Conservation (phyloP, 2,797 vertebrate genomes). For the Spheniscus humboldti region DNA sequence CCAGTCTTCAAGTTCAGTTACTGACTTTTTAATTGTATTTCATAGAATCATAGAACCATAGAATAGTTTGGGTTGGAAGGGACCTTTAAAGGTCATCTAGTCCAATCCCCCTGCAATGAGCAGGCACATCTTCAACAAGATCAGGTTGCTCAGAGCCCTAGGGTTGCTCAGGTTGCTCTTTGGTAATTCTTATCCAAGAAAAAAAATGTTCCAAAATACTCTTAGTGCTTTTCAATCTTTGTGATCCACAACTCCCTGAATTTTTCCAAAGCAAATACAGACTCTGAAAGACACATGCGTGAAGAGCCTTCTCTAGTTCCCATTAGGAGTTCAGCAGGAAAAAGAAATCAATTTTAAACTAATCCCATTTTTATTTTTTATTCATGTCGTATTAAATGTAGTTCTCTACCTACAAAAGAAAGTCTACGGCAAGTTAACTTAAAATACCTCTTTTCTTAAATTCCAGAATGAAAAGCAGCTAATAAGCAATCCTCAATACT, state of each 20-base stretch:
- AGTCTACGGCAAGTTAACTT: not conserved
- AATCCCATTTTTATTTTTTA: not conserved
- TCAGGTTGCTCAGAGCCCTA: too few species aligned
- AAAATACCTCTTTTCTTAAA: not conserved
- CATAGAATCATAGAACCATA: too few species aligned
- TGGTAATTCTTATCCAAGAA: not conserved
- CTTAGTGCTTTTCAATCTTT: not conserved
- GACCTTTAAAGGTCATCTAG: too few species aligned
- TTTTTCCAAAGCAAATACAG: not conserved
- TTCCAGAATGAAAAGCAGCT: slow-evolving; percentile 14
- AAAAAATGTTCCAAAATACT: not conserved
- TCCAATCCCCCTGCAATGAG: too few species aligned
- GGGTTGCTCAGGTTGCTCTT: not conserved
- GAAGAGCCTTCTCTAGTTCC: not conserved
- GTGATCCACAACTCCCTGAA: not conserved
- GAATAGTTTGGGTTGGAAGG: too few species aligned
- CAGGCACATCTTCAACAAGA: too few species aligned
- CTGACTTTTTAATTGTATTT: not conserved
- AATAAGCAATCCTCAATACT: not conserved
- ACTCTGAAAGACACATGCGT: not conserved
- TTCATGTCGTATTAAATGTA: not conserved
- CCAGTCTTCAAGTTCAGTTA: not conserved
- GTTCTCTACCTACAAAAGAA: not conserved
- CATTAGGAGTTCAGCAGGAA: not conserved
- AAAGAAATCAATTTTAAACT: not conserved